These are phyloP conservation scores for Thalpophila matura DNA, from an alignment of 2,888 invertebrate species.

Conservation along the genomic window DNA sequence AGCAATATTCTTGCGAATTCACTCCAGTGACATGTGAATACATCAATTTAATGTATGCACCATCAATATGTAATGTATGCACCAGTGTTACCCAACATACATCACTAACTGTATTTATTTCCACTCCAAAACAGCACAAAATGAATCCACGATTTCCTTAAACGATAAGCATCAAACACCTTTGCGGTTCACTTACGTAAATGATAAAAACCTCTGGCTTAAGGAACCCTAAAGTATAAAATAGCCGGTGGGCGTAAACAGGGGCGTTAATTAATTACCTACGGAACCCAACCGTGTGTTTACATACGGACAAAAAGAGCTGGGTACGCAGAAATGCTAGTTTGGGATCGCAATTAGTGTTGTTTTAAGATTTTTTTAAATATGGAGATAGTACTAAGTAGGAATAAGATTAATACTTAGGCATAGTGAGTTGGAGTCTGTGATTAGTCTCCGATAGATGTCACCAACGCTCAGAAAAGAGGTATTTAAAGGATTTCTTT, in stretches of 20 bases:
- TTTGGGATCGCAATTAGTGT: conserved; percentile 40
- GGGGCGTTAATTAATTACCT: conserved; percentile 67
- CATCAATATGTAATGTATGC: no score
- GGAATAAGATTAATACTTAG: background rate
- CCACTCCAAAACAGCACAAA: conserved; percentile 6
- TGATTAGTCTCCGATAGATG: no score
- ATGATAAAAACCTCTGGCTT: conserved; percentile 49
- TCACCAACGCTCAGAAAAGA: no score
- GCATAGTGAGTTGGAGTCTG: no score
- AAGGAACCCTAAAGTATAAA: conserved; percentile 62
- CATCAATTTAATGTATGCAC: no score
- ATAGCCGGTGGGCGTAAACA: conserved; percentile 63
- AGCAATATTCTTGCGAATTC: no score
- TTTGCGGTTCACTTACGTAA: conserved; percentile 33
- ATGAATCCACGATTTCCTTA: conserved; percentile 22
- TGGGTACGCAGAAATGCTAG: conserved; percentile 35
- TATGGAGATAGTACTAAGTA: background rate
- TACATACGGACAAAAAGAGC: conserved; percentile 63
- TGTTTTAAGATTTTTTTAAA: conserved; percentile 22
- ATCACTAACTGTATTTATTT: no score
- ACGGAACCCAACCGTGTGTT: conserved; percentile 59
- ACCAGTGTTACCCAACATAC: no score
- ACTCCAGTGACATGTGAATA: no score
- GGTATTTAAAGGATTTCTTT: no score
- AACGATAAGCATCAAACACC: conserved; percentile 30